Conservation (phyloP, 2,888 invertebrate genomes). For the Drosophila affinis region DNA sequence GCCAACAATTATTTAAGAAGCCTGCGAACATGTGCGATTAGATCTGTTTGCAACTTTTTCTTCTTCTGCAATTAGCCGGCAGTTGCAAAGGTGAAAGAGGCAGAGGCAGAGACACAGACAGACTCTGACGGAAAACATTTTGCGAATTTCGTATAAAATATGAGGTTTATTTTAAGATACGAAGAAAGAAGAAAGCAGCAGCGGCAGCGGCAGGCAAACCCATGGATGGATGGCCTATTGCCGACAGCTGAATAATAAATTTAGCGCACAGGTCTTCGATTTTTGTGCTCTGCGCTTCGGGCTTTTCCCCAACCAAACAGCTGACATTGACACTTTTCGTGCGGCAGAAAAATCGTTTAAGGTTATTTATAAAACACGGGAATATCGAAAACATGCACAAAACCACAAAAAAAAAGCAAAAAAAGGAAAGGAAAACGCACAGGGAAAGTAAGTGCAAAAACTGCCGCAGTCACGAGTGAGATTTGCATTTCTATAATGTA, state of each 20-base stretch:
- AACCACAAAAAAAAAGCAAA: neutral
- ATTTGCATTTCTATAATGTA: neutral
- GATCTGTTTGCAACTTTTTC: neutral
- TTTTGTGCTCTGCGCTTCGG: slow-evolving; percentile 22
- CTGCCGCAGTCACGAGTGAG: slow-evolving; percentile 19
- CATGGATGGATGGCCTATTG: slow-evolving; percentile 21
- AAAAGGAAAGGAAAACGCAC: neutral
- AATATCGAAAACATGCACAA: slow-evolving; percentile 26
- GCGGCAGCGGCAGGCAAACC: too few relatives aligned
- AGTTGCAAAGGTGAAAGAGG: slow-evolving; percentile 50
- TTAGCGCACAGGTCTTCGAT: slow-evolving; percentile 76
- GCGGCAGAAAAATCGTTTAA: slow-evolving; percentile 64
- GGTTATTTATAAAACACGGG: slow-evolving; percentile 68
- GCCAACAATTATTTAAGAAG: slow-evolving; percentile 51
- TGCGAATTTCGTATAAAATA: slow-evolving; percentile 25
- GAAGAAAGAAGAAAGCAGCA: slow-evolving; percentile 17
- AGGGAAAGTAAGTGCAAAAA: slow-evolving; percentile 8
- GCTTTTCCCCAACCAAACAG: slow-evolving; percentile 50
- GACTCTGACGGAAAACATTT: slow-evolving; percentile 33
- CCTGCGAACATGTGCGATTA: slow-evolving; percentile 30
- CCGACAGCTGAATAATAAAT: slow-evolving; percentile 73
- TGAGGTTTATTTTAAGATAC: slow-evolving; percentile 35
- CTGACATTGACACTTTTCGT: slow-evolving; percentile 77
- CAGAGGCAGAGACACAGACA: neutral
- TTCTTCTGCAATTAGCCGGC: slow-evolving; percentile 62